Evolutionary conservation across 2,888 invertebrate species (phyloP), one percentile per base, ranked within the genome.

Genomic region (Pseudococcus jackbeardsleyi): DNA sequence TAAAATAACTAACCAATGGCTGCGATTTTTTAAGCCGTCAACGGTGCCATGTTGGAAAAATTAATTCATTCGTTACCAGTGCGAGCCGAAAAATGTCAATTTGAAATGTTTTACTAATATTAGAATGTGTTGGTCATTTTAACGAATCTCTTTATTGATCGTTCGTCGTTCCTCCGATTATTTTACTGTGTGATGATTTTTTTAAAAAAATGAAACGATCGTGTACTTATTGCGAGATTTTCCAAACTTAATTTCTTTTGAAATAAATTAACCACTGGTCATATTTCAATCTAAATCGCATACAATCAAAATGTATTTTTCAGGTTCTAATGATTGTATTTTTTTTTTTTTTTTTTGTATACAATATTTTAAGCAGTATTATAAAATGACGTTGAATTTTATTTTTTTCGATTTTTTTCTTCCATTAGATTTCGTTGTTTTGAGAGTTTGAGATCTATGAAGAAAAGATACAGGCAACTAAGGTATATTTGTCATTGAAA

Each of bases 71-170:
- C 9, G 33, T 72, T 72, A 72, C 68, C 68, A 33, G 33, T 33
- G 33, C 68, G 33, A 72, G 15, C 26, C 33, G 68, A 72, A 72
- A 72, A 72, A 33, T 72, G 68, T 72, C 68, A 72, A 72, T 72
- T 72, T 72, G 68, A 72, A 72, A 15, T 33, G n/a, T 72, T 26
- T 26, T 72, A 0, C 3, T 72, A 15, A 72, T 15, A 15, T 72
- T 1, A 72, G 2, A 1, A 72, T 59, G 19, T 50, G 50, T 59
- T 19, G 59, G 7, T 59, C 59, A 59, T 59, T 59, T 59, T 0
- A 59, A 19, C 19, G 19, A 59, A 59, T 59, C 19, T 59, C 59
- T 59, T 9, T 19, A 19, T 59, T 1, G 6, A 4, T 59, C 26
- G 26, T 33, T 59, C 15, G 54, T 59, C 15, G 54, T 54, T 54